Percentiles rank a stretch among this genome's conserved stretches.
phyloP scores from a whole-genome alignment of 2,797 vertebrate genomes.

The Emydoidea blandingii region DNA sequence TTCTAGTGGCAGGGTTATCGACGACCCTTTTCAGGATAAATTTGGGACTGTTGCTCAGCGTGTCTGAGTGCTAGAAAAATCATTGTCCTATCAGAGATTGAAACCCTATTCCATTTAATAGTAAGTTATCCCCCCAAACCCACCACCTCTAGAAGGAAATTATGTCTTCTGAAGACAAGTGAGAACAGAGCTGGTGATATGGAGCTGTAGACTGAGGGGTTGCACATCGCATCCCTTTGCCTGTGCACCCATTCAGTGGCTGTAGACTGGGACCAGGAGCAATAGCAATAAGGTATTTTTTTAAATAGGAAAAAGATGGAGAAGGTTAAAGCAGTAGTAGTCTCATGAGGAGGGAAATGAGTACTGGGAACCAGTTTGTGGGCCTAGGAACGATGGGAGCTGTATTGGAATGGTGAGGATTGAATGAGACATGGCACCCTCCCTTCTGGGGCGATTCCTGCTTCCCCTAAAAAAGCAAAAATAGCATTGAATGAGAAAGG shows the following conservation, averaged over 20 bases:
- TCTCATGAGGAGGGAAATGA: neutral
- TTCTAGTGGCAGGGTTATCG: conserved; percentile 25
- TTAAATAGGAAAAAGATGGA: neutral
- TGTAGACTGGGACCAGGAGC: neutral
- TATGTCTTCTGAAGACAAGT: conserved; percentile 15
- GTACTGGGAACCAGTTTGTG: neutral
- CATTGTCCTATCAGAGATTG: neutral
- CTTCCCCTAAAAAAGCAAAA: neutral
- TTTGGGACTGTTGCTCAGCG: neutral
- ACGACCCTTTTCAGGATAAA: neutral
- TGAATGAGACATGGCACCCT: neutral
- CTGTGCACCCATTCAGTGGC: neutral
- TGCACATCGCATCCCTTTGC: neutral
- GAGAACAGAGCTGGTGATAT: conserved; percentile 19
- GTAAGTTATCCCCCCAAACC: neutral
- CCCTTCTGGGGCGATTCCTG: neutral
- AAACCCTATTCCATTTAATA: conserved; percentile 20
- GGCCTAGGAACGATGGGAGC: neutral
- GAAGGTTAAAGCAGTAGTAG: neutral
- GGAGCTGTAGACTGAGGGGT: neutral
- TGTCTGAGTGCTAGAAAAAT: neutral
- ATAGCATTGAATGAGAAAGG: neutral
- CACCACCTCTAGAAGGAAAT: conserved; percentile 54
- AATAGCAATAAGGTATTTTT: neutral
- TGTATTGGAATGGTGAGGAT: neutral